Evolutionary conservation across 2,797 vertebrate species (phyloP).

Genomic region (Taenioides sp.): DNA sequence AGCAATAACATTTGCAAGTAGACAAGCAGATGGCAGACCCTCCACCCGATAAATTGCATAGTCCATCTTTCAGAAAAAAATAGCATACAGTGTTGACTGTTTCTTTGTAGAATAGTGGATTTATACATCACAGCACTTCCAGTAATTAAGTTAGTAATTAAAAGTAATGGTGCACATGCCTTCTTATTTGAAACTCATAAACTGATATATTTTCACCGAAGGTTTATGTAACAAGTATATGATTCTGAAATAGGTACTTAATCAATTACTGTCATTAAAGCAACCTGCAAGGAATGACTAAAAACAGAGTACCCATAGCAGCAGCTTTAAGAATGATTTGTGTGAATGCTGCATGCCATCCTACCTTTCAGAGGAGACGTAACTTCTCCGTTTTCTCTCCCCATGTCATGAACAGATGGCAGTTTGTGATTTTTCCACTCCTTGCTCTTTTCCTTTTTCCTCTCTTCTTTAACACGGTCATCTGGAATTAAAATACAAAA

Average conservation of each 20-base stretch:
- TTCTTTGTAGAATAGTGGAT: too few species aligned
- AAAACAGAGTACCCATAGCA: not conserved
- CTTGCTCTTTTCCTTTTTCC: constrained; percentile 84
- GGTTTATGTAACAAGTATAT: too few species aligned
- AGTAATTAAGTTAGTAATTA: too few species aligned
- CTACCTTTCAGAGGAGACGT: constrained; percentile 87
- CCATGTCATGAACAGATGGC: constrained; percentile 83
- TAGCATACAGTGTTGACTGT: too few species aligned
- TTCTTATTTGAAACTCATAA: too few species aligned
- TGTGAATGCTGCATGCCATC: not conserved
- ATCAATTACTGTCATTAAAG: not conserved
- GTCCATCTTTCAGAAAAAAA: not conserved
- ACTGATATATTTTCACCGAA: too few species aligned
- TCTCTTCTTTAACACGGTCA: constrained; percentile 76
- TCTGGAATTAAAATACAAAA: constrained; percentile 43
- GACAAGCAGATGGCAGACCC: not conserved
- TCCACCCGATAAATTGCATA: not conserved
- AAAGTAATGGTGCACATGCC: too few species aligned
- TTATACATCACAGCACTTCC: too few species aligned
- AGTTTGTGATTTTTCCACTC: constrained; percentile 89
- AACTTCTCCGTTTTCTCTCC: constrained; percentile 90
- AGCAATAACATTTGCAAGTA: not conserved
- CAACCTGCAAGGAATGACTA: not conserved
- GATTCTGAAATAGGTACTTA: too few species aligned
- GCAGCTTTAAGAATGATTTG: too few species aligned